These are phyloP conservation scores for Trichogramma evanescens DNA, from an alignment of 2,888 invertebrate species.

Conservation along the genomic window DNA sequence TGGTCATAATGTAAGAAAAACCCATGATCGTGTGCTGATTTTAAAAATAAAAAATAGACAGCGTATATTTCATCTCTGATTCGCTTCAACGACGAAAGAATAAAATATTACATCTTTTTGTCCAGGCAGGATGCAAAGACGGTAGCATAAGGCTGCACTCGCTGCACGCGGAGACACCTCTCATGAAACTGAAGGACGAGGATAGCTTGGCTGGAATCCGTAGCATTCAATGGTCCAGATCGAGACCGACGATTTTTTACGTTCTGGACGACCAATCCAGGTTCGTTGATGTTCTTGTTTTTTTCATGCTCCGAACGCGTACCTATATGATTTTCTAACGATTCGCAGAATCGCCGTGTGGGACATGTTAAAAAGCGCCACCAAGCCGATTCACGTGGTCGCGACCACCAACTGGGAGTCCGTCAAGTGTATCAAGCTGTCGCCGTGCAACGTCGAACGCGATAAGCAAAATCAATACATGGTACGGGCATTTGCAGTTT, in stretches of 20 bases:
- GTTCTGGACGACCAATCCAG: conserved; percentile 46
- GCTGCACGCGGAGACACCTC: conserved; percentile 44
- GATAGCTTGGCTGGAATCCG: conserved; percentile 39
- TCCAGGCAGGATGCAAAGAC: conserved; percentile 48
- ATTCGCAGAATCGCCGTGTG: conserved; percentile 48
- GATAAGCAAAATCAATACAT: conserved; percentile 45
- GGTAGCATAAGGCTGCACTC: conserved; percentile 51
- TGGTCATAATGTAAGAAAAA: no score
- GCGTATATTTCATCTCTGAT: not conserved
- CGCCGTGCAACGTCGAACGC: conserved; percentile 38
- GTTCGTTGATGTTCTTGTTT: conserved; percentile 28
- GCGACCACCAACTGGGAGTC: conserved; percentile 42
- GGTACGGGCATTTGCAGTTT: conserved; percentile 37
- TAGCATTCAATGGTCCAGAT: conserved; percentile 51
- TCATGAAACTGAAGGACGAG: conserved; percentile 42
- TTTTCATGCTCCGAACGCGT: not conserved
- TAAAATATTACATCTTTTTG: not conserved
- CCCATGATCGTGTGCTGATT: no score
- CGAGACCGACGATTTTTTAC: conserved; percentile 51
- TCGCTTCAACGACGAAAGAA: not conserved
- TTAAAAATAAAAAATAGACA: not conserved
- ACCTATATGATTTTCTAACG: conserved; percentile 25
- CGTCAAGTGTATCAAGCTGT: conserved; percentile 47
- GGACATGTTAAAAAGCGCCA: conserved; percentile 51
- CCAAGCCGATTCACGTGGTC: conserved; percentile 48